Percentiles rank a stretch among this genome's conserved stretches.
Conservation (phyloP, 2,888 invertebrate genomes). For the Lucinisca nassula region DNA sequence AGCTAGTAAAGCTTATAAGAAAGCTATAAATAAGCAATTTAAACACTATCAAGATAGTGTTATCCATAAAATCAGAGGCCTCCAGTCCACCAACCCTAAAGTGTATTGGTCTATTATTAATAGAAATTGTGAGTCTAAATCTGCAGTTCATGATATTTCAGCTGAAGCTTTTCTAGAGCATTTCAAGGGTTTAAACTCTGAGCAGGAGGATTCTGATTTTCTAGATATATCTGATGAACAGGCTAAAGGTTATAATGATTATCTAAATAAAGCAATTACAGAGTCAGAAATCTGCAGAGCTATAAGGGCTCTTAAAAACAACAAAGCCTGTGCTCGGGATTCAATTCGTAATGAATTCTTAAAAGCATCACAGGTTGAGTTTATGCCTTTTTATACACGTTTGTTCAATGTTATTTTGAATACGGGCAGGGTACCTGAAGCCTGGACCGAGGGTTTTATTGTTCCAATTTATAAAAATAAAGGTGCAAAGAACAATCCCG, state of each 20-base stretch:
- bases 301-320: neutral
- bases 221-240: neutral
- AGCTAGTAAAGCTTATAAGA: neutral
- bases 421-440: no score
- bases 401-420: neutral
- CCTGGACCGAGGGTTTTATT: neutral
- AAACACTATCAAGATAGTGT: neutral
- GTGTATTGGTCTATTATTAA: neutral
- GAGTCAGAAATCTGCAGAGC: neutral
- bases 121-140: neutral
- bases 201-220: neutral
- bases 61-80: neutral
- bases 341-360: neutral
- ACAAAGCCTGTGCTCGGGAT: neutral
- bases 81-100: neutral
- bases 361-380: neutral
- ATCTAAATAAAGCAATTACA: neutral
- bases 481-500: neutral
- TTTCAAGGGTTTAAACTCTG: neutral
- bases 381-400: neutral
- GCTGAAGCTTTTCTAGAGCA: neutral
- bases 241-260: neutral
- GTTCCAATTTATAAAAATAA: neutral
- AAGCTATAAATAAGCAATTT: neutral
- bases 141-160: neutral